These are phyloP conservation scores for Botrylloides violaceus DNA, from an alignment of 23 tunicate species.

Conservation along the genomic window DNA sequence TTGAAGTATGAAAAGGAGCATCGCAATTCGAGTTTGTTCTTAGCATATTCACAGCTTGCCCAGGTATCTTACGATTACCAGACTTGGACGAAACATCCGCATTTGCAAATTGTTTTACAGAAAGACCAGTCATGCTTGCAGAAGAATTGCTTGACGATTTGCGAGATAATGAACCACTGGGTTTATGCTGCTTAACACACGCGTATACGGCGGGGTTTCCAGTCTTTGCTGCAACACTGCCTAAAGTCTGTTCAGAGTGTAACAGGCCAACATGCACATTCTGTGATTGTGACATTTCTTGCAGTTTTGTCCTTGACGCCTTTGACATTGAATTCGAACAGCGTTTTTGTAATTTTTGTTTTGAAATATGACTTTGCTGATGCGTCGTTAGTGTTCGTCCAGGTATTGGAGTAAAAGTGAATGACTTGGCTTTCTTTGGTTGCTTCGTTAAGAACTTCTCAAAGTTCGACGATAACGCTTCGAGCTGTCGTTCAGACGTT, in stretches of 20 bases:
- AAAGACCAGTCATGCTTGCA: not conserved
- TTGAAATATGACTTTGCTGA: not conserved
- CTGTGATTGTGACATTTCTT: no score
- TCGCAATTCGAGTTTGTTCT: not conserved
- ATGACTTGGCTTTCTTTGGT: not conserved
- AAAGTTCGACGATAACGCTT: constrained; percentile 7
- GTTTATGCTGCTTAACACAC: not conserved
- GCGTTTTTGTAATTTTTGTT: not conserved
- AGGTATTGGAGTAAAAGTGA: constrained; percentile 8
- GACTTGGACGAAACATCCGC: not conserved
- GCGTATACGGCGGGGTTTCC: not conserved
- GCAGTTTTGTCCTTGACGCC: not conserved
- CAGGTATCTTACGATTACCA: not conserved
- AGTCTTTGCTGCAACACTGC: not conserved
- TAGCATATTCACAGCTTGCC: not conserved
- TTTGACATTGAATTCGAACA: not conserved
- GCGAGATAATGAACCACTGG: not conserved
- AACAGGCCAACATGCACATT: no score
- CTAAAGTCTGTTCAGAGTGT: not conserved
- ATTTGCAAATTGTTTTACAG: not conserved
- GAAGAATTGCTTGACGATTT: not conserved
- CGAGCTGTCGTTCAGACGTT: constrained; percentile 12
- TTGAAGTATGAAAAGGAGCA: not conserved
- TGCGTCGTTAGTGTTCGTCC: not conserved
- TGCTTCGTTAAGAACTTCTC: not conserved